These are phyloP conservation scores for Apamea sordens DNA, from an alignment of 2,888 invertebrate species.

Conservation along the genomic window DNA sequence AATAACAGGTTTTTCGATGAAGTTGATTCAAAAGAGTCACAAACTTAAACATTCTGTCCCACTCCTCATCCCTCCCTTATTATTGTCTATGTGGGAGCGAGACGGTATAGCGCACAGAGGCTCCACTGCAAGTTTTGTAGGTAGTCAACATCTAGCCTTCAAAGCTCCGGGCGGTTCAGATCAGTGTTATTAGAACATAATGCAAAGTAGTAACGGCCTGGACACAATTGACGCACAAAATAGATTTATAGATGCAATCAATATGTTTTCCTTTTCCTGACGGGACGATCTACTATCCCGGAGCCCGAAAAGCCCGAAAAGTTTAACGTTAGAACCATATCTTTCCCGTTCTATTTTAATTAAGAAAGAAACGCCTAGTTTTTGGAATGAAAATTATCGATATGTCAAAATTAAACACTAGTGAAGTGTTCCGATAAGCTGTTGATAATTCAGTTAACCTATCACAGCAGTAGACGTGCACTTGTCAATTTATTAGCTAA, in stretches of 20 bases:
- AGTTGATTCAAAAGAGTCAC: constrained; percentile 24
- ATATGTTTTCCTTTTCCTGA: not conserved
- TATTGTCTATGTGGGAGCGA: not conserved
- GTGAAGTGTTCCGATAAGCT: not conserved
- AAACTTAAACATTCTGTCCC: not conserved
- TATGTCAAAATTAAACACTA: not conserved
- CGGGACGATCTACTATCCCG: not conserved
- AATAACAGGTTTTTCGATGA: not conserved
- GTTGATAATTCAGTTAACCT: not conserved
- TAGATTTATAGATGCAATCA: not conserved
- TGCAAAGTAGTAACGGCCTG: not conserved
- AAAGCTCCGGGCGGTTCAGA: not conserved
- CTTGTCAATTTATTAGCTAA: not conserved
- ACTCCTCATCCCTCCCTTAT: not conserved
- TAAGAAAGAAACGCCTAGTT: not conserved
- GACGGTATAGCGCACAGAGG: not conserved
- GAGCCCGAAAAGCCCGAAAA: not conserved
- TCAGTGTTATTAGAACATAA: not conserved
- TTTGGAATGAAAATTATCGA: not conserved
- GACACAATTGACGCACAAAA: not conserved
- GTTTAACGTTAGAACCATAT: not conserved
- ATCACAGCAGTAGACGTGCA: not conserved
- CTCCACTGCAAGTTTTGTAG: constrained; percentile 3
- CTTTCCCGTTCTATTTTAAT: not conserved
- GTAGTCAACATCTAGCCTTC: constrained; percentile 5